Percentiles rank a stretch among this genome's conserved stretches.
These are phyloP conservation scores for Boloria euphrosyne DNA, from an alignment of 2,888 invertebrate genomes.

Conservation along the genomic window DNA sequence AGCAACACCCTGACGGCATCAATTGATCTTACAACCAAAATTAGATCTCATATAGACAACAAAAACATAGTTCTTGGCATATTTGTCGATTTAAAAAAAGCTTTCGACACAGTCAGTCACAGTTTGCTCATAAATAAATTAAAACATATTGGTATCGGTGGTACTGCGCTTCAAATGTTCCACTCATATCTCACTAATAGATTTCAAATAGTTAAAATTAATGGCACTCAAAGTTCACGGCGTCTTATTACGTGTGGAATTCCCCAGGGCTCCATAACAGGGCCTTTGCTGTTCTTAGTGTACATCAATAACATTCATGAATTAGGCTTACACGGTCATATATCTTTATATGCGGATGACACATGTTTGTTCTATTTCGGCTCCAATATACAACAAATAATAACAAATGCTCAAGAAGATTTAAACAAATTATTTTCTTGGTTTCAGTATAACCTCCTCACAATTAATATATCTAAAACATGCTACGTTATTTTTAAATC, in stretches of 20 bases:
- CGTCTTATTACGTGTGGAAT: too few species aligned
- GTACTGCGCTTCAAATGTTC: too few species aligned
- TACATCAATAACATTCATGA: conserved; percentile 27
- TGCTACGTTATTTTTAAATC: conserved; percentile 21
- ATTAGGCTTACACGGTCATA: conserved; percentile 16
- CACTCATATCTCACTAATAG: too few species aligned
- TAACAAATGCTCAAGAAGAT: conserved; percentile 23
- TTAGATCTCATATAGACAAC: background rate
- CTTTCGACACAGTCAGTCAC: too few species aligned
- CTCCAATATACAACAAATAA: conserved; percentile 4
- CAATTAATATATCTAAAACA: conserved; percentile 24
- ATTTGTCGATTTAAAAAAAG: too few species aligned
- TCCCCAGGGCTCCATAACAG: conserved; percentile 8
- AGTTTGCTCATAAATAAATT: too few species aligned
- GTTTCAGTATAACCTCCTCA: conserved; percentile 26
- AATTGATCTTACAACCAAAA: conserved; percentile 1
- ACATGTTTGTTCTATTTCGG: conserved; percentile 24
- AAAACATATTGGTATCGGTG: too few species aligned
- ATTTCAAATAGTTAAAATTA: too few species aligned
- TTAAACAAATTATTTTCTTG: conserved; percentile 18
- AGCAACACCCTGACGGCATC: background rate
- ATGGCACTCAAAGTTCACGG: too few species aligned
- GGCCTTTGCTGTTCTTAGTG: conserved; percentile 22
- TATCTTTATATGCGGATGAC: conserved; percentile 24
- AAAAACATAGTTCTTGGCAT: too few species aligned